Conservation (phyloP, 2,113 vertebrate genomes). For the Otocyon megalotis region DNA sequence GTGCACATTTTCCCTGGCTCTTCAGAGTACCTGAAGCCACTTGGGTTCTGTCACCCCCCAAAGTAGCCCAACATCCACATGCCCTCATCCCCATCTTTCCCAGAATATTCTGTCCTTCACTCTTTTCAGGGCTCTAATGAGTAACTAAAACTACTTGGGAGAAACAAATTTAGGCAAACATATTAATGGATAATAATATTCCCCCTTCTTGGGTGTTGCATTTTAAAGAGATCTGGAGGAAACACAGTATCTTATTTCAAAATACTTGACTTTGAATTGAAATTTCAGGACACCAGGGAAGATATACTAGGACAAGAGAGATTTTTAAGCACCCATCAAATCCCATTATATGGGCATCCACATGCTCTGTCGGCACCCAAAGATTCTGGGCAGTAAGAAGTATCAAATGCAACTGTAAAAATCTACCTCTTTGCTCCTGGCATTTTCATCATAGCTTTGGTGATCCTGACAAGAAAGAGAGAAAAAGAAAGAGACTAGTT, state of each 20-base stretch:
- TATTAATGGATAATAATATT: neutral
- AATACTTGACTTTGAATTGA: constrained; percentile 10
- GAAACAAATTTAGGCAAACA: neutral
- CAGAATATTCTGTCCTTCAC: neutral
- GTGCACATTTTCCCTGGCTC: neutral
- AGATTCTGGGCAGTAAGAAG: neutral
- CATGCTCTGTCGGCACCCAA: neutral
- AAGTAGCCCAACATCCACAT: neutral
- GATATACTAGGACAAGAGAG: neutral
- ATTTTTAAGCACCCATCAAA: neutral
- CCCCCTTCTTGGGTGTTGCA: neutral
- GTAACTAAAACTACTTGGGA: neutral
- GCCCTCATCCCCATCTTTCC: neutral
- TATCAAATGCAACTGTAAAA: neutral
- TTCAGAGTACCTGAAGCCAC: neutral
- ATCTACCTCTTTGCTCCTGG: neutral
- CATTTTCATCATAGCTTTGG: neutral
- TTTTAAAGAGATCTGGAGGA: neutral
- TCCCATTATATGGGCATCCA: neutral
- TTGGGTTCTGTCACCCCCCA: neutral
- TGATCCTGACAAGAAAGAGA: neutral
- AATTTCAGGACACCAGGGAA: neutral
- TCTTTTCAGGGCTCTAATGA: neutral
- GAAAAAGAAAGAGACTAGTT: neutral
- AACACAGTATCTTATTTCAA: neutral